phyloP scores from a whole-genome alignment of 1,140 invertebrate species.

The Caerostris extrusa region DNA sequence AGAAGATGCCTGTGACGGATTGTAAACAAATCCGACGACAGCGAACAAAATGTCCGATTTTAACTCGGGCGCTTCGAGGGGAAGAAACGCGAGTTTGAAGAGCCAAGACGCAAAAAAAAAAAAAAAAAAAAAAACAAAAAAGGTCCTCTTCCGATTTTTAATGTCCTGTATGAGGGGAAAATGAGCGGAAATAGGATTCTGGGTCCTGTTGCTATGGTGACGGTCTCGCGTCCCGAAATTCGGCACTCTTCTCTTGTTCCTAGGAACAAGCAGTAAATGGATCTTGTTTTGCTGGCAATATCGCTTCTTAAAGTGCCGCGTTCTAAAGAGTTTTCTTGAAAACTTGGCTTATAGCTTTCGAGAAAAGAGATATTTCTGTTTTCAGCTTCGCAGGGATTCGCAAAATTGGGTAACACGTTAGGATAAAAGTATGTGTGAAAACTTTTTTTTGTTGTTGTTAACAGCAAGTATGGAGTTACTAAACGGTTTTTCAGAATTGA shows the following conservation, averaged over 20 bases:
- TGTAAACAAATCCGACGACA: background rate
- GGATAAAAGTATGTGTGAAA: no score
- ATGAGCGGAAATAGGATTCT: background rate
- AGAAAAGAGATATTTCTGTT: no score
- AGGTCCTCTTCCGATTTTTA: background rate
- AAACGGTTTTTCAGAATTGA: no score
- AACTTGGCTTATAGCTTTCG: no score
- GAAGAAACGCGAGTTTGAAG: background rate
- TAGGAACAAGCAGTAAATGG: background rate
- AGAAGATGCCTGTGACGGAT: background rate
- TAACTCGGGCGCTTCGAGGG: background rate
- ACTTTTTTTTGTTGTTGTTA: no score
- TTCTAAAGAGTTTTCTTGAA: background rate
- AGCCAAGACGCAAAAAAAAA: background rate
- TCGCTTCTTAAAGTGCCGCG: background rate
- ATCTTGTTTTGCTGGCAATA: background rate
- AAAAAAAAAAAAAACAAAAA: background rate
- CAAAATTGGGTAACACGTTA: no score
- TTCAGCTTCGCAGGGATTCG: no score
- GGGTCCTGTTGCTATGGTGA: background rate
- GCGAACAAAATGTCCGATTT: background rate
- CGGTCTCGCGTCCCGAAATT: background rate
- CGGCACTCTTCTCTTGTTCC: background rate
- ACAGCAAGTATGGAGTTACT: no score
- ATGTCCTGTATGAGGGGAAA: background rate